A percentile compares a stretch with the other conserved stretches of the same genome.
Conservation (phyloP, 1,140 invertebrate species). For the Caenorhabditis remanei region DNA sequence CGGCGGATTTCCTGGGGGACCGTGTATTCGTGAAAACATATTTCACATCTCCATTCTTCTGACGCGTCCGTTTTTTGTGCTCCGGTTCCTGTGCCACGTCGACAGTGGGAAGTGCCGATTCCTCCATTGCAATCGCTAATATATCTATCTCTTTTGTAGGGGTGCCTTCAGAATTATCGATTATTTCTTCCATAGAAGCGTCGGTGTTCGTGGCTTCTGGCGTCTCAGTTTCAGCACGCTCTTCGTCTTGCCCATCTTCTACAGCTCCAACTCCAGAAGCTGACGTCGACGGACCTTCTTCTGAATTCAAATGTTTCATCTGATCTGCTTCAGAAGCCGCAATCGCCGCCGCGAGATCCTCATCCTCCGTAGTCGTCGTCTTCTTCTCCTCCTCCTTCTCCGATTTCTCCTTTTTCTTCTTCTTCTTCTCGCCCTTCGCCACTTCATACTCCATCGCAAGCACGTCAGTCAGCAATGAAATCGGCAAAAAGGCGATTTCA, state of each 20-base stretch:
- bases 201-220: background rate
- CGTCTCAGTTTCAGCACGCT: background rate
- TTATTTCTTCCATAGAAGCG: background rate
- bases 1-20: background rate
- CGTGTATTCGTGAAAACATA: background rate
- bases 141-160: conserved; percentile 31
- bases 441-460: conserved; percentile 49
- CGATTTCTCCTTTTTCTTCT: conserved; percentile 16
- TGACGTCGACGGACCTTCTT: background rate
- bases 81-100: background rate
- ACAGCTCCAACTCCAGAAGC: conserved; percentile 6
- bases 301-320: too few relatives aligned
- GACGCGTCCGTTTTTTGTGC: conserved; percentile 14
- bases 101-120: conserved; percentile 2
- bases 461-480: conserved; percentile 67
- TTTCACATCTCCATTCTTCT: conserved; percentile 36
- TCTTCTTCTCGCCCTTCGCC: conserved; percentile 25
- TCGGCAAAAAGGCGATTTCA: conserved; percentile 71
- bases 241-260: background rate
- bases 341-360: conserved; percentile 14
- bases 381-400: conserved; percentile 23
- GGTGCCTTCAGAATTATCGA: background rate
- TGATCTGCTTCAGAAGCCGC: background rate
- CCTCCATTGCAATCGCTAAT: conserved; percentile 14
- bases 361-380: background rate